These are phyloP conservation scores for Chaitophorus viminalis DNA, from an alignment of 2,888 invertebrate species.

Conservation along the genomic window DNA sequence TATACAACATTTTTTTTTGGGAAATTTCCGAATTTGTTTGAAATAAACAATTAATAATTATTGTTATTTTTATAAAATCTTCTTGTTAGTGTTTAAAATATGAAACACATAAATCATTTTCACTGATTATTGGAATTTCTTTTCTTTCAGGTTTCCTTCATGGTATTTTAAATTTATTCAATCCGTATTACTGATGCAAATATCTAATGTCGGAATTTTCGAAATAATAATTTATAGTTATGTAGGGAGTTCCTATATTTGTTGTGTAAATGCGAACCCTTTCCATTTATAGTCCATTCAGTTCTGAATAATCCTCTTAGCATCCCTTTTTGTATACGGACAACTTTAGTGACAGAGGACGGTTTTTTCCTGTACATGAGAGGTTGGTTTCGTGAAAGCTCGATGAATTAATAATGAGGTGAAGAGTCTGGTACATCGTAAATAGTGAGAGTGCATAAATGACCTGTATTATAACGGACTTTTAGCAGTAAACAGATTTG, in stretches of 20 bases:
- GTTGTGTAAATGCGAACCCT: constrained; percentile 35
- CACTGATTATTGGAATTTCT: background rate
- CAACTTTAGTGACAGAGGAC: constrained; percentile 1
- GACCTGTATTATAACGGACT: constrained; percentile 41
- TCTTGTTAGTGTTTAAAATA: background rate
- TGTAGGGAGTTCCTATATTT: constrained; percentile 15
- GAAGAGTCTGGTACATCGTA: background rate
- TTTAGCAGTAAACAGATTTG: constrained; percentile 13
- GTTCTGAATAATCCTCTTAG: constrained; percentile 45
- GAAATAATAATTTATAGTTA: constrained; percentile 16
- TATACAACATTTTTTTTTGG: background rate
- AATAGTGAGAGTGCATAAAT: constrained; percentile 46
- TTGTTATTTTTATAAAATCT: background rate
- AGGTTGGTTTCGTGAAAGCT: constrained; percentile 39
- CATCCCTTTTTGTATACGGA: constrained; percentile 16
- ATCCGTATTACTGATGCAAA: constrained; percentile 25
- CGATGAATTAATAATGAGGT: constrained; percentile 46
- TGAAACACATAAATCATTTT: background rate
- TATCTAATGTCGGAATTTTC: background rate
- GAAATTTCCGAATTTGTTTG: background rate
- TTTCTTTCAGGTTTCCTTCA: background rate
- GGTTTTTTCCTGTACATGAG: background rate
- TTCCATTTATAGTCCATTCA: constrained; percentile 16
- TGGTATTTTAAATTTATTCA: background rate
- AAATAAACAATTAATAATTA: background rate